These are phyloP conservation scores for Myripristis jacobus DNA, from an alignment of 2,797 vertebrate genomes.

Conservation along the genomic window DNA sequence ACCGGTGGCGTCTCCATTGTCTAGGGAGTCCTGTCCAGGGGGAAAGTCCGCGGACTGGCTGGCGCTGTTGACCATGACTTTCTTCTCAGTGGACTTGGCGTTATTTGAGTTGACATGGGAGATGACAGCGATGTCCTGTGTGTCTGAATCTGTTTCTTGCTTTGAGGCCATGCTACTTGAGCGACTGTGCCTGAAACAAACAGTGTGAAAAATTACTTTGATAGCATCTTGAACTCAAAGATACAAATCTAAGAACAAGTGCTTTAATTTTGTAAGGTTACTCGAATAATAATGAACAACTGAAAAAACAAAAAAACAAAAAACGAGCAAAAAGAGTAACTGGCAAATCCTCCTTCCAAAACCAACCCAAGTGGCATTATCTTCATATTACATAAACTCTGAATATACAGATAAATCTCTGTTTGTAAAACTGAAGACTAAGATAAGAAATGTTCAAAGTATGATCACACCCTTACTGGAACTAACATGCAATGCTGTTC, in stretches of 20 bases:
- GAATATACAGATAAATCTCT: constrained; percentile 12
- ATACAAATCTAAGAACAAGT: not conserved
- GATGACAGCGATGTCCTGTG: constrained; percentile 81
- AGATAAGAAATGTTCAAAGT: constrained; percentile 29
- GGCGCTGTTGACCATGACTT: constrained; percentile 71
- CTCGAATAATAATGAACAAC: not conserved
- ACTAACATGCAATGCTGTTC: constrained; percentile 16
- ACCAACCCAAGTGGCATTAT: too few species aligned
- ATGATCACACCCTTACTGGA: constrained; percentile 27
- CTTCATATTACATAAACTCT: too few species aligned
- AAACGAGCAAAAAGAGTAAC: too few species aligned
- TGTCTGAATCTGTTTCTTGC: constrained; percentile 94
- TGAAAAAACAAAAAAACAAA: too few species aligned
- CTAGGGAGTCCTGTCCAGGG: constrained; percentile 82
- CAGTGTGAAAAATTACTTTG: constrained; percentile 24
- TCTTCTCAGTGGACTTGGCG: constrained; percentile 86
- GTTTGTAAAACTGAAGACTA: constrained; percentile 6
- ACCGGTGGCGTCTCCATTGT: constrained; percentile 71
- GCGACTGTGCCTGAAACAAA: constrained; percentile 89
- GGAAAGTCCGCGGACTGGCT: constrained; percentile 82
- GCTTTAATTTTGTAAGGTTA: not conserved
- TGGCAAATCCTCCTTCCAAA: too few species aligned
- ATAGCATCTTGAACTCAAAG: not conserved
- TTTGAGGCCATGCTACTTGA: constrained; percentile 90
- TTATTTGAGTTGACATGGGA: constrained; percentile 67